phyloP scores from a whole-genome alignment of 2,113 vertebrate genomes.

The Podarcis muralis region DNA sequence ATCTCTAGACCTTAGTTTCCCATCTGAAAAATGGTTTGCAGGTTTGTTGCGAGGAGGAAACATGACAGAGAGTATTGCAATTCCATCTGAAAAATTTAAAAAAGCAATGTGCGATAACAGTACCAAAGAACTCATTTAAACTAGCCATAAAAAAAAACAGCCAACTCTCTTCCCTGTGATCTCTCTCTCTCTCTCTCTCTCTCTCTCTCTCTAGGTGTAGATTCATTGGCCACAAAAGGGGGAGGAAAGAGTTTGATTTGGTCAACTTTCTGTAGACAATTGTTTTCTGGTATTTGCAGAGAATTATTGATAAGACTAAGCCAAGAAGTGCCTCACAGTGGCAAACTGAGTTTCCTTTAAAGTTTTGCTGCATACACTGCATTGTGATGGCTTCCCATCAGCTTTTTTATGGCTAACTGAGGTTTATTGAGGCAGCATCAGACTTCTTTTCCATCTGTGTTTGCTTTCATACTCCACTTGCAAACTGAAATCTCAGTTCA shows the following conservation, averaged over 20 bases:
- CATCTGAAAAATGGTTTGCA: background rate
- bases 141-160: too few relatives aligned
- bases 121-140: background rate
- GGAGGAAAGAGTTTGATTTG: background rate
- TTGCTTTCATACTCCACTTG: background rate
- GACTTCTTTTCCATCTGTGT: background rate
- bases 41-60: background rate
- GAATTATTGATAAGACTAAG: background rate
- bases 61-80: background rate
- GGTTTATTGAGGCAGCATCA: background rate
- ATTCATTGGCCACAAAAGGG: background rate
- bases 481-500: background rate
- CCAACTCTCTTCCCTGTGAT: background rate
- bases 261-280: background rate
- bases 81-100: background rate
- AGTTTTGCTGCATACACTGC: background rate
- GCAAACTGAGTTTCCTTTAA: background rate
- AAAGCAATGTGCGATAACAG: background rate
- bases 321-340: background rate
- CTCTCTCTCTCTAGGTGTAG: too few relatives aligned
- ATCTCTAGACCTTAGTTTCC: too few relatives aligned
- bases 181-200: too few relatives aligned
- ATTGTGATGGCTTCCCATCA: too few relatives aligned
- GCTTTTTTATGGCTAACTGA: background rate
- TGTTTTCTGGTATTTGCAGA: background rate